Conservation (phyloP, 2,797 vertebrate species). For the Dipus sagitta region DNA sequence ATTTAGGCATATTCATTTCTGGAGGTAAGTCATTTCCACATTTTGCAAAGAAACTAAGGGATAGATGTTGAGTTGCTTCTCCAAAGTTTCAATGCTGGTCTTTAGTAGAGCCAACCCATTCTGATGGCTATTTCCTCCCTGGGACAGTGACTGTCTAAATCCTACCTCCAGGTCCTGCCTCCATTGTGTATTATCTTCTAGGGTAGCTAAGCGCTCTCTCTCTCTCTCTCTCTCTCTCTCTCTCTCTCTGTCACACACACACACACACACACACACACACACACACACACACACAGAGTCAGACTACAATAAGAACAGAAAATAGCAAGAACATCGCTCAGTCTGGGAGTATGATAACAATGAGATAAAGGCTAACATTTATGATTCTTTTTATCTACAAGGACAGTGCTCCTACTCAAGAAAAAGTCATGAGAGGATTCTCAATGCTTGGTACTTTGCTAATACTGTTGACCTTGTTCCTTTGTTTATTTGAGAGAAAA, state of each 20-base stretch:
- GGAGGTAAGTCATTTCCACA: neutral
- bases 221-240: no score
- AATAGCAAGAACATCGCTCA: neutral
- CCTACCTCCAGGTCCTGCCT: neutral
- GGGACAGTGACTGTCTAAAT: neutral
- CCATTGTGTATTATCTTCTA: neutral
- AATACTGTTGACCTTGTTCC: neutral
- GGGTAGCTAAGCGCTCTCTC: neutral
- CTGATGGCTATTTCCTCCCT: neutral
- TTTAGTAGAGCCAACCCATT: neutral
- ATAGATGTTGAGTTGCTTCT: neutral
- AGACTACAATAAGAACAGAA: slow-evolving; percentile 13
- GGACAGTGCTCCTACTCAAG: neutral
- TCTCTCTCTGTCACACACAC: no score
- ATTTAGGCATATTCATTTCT: neutral
- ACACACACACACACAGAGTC: no score
- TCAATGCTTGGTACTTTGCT: neutral
- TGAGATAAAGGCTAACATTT: slow-evolving; percentile 28
- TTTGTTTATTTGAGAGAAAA: slow-evolving; percentile 38
- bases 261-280: no score
- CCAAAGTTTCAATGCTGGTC: neutral
- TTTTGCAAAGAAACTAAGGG: slow-evolving; percentile 33
- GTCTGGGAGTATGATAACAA: neutral
- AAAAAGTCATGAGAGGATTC: neutral
- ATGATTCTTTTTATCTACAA: neutral